Percentiles rank a stretch among this genome's conserved stretches.
Evolutionary conservation across 2,888 invertebrate genomes (phyloP).

Genomic region (Platynereis dumerilii): DNA sequence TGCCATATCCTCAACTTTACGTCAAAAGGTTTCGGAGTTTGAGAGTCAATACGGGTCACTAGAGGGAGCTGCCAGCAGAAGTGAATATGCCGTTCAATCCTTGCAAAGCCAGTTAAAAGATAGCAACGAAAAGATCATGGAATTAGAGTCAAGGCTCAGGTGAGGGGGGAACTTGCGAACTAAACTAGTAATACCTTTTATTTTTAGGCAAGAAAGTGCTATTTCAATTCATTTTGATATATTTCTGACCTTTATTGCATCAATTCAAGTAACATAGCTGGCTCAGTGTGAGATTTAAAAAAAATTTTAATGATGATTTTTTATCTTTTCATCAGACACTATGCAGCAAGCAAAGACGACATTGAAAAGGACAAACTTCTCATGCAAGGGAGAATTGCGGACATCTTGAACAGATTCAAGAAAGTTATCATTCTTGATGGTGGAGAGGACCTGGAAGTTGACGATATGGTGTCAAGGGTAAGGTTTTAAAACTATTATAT

Average conservation of each 20-base stretch:
- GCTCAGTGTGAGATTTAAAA: too few relatives aligned
- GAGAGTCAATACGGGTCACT: conserved; percentile 48
- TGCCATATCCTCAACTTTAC: conserved; percentile 46
- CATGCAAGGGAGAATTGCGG: too few relatives aligned
- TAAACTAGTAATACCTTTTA: neutral
- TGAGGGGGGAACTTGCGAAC: conserved; percentile 33
- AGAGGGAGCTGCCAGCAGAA: conserved; percentile 55
- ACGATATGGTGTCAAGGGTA: too few relatives aligned
- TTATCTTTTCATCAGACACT: neutral
- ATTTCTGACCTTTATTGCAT: too few relatives aligned
- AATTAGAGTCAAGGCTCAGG: conserved; percentile 59
- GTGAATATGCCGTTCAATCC: conserved; percentile 54
- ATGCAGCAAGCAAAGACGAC: conserved; percentile 2
- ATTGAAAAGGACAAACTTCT: neutral
- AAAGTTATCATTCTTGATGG: too few relatives aligned
- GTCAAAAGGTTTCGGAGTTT: conserved; percentile 50
- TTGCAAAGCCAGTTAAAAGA: conserved; percentile 57
- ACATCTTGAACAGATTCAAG: too few relatives aligned
- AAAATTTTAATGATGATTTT: conserved; percentile 7
- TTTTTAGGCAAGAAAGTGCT: neutral
- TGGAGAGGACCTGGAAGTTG: too few relatives aligned
- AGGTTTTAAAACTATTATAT: too few relatives aligned
- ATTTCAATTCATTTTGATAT: too few relatives aligned
- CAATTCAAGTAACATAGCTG: too few relatives aligned
- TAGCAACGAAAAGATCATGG: conserved; percentile 53